These are phyloP conservation scores for Fragum whitleyi DNA, from an alignment of 2,888 invertebrate species.

Conservation along the genomic window DNA sequence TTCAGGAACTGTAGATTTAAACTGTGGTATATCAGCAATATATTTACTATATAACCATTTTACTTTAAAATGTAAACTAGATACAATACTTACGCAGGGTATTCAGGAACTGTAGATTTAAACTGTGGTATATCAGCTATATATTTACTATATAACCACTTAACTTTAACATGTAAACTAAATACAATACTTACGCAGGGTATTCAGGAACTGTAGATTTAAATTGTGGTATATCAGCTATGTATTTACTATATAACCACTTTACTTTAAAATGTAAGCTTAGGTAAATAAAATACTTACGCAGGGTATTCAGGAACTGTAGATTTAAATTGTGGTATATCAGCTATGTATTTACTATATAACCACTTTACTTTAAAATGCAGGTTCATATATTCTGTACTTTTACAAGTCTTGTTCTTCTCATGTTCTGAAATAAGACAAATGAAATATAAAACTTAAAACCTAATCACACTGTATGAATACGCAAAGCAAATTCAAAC, in stretches of 20 bases:
- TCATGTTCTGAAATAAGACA: constrained; percentile 91
- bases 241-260: constrained; percentile 99
- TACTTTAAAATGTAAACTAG: constrained; percentile 97
- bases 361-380: constrained; percentile 99
- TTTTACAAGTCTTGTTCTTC: constrained; percentile 96
- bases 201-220: constrained; percentile 99
- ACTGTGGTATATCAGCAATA: constrained; percentile 98
- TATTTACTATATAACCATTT: constrained; percentile 99
- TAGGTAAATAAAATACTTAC: constrained; percentile 82
- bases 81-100: constrained; percentile 82
- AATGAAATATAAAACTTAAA: too few relatives aligned
- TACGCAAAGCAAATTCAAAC: too few relatives aligned
- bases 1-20: constrained; percentile 98
- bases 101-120: constrained; percentile 94
- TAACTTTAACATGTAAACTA: constrained; percentile 99
- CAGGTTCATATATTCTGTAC: constrained; percentile 99
- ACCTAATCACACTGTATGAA: too few relatives aligned
- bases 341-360: constrained; percentile 98
- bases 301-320: constrained; percentile 99
- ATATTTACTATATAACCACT: constrained; percentile 91
- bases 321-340: constrained; percentile 98
- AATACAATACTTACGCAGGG: constrained; percentile 89
- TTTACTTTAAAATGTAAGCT: constrained; percentile 99
- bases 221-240: constrained; percentile 98
- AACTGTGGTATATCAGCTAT: constrained; percentile 97